phyloP scores from a whole-genome alignment of 2,888 invertebrate genomes.

The Microctonus brassicae region DNA sequence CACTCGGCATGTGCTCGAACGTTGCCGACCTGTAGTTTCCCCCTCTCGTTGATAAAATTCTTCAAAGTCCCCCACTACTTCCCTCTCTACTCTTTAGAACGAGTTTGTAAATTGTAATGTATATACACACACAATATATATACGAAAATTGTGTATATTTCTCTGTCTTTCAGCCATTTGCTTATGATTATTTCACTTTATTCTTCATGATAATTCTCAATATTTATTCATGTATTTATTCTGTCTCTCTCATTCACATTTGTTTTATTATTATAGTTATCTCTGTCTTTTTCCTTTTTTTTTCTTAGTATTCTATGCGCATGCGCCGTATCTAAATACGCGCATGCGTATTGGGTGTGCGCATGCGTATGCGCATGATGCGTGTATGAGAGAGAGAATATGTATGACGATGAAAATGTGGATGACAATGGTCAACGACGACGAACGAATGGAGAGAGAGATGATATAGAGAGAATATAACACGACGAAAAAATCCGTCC shows the following conservation, averaged over 20 bases:
- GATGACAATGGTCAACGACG: conserved; percentile 14
- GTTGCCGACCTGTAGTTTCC: conserved; percentile 36
- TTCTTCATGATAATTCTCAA: neutral
- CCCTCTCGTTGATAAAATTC: neutral
- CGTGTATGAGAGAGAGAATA: neutral
- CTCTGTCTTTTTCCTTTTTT: neutral
- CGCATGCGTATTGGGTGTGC: conserved; percentile 38
- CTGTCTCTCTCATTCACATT: neutral
- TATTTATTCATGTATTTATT: neutral
- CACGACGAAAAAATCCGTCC: conserved; percentile 33
- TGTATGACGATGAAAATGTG: conserved; percentile 14
- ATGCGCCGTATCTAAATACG: conserved; percentile 44
- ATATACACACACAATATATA: too few species aligned
- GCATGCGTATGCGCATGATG: conserved; percentile 4
- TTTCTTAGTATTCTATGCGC: conserved; percentile 32
- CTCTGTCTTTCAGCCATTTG: too few species aligned
- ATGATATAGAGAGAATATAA: neutral
- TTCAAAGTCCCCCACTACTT: conserved; percentile 6
- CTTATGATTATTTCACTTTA: too few species aligned
- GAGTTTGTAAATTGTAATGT: too few species aligned
- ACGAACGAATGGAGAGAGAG: too few species aligned
- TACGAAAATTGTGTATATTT: too few species aligned
- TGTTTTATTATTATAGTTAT: neutral
- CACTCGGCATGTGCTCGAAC: conserved; percentile 50
- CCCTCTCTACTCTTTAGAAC: neutral